Evolutionary conservation across 2,797 vertebrate species (phyloP).

Genomic region (Enteromius radiatus): DNA sequence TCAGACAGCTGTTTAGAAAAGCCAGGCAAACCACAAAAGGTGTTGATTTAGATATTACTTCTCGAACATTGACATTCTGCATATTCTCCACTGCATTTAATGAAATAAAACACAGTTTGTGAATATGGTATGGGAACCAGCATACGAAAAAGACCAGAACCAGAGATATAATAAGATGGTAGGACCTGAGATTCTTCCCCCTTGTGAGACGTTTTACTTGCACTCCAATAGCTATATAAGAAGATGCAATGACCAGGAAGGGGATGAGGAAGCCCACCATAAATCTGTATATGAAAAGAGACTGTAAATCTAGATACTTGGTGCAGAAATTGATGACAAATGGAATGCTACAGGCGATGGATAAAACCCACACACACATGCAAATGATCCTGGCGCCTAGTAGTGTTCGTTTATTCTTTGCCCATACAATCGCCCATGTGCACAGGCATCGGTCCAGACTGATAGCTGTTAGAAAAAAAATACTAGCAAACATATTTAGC

Average conservation of each 20-base stretch:
- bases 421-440: conserved; percentile 58
- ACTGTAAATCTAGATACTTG: conserved; percentile 1
- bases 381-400: conserved; percentile 62
- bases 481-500: conserved; percentile 74
- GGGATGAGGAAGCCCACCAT: conserved; percentile 74
- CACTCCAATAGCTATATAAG: conserved; percentile 68
- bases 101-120: neutral
- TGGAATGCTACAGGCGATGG: conserved; percentile 64
- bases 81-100: neutral
- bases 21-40: conserved; percentile 51
- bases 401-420: conserved; percentile 71
- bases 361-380: conserved; percentile 62
- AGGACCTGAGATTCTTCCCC: conserved; percentile 56
- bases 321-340: conserved; percentile 8
- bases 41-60: neutral
- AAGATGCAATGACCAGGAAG: conserved; percentile 68
- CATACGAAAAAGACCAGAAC: conserved; percentile 76
- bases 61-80: neutral
- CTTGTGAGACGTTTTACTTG: conserved; percentile 57
- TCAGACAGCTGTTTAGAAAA: conserved; percentile 73
- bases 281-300: conserved; percentile 64
- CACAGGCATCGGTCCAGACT: conserved; percentile 74
- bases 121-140: conserved; percentile 76
- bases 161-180: conserved; percentile 68
- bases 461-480: conserved; percentile 71